Percentiles rank a stretch among this genome's conserved stretches.
Conservation (phyloP, 2,797 vertebrate species). For the Pempheris klunzingeri region DNA sequence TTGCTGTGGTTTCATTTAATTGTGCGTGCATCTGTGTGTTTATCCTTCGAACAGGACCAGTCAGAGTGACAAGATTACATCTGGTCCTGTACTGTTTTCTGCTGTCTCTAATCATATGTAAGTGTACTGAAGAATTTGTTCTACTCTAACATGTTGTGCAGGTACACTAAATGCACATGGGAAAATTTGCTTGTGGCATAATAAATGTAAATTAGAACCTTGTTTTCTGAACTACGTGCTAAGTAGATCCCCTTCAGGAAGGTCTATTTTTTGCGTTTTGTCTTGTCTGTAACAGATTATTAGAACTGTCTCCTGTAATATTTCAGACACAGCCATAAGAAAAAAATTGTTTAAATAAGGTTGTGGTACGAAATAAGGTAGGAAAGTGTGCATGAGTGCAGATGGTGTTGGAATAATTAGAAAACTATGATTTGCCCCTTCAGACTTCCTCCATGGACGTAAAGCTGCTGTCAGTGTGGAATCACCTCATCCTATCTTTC, state of each 20-base stretch:
- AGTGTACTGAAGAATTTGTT: conserved; percentile 66
- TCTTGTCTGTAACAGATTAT: conserved; percentile 11
- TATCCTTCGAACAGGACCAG: conserved; percentile 70
- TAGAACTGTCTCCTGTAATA: background rate
- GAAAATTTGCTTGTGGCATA: background rate
- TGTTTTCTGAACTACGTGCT: background rate
- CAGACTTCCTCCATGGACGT: conserved; percentile 74
- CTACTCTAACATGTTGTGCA: conserved; percentile 21
- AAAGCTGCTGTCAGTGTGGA: conserved; percentile 37
- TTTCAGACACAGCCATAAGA: background rate
- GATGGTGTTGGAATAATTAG: conserved; percentile 6
- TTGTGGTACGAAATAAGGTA: no score
- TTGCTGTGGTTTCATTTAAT: conserved; percentile 11
- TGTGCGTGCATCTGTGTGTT: conserved; percentile 48
- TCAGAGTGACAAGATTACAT: conserved; percentile 73
- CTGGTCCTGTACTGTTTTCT: conserved; percentile 76
- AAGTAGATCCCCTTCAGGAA: background rate
- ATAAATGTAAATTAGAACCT: background rate
- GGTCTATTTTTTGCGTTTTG: background rate
- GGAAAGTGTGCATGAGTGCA: background rate
- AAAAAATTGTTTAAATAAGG: background rate
- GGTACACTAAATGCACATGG: conserved; percentile 14
- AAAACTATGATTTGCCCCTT: conserved; percentile 23
- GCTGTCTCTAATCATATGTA: conserved; percentile 81
- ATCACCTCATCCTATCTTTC: conserved; percentile 41